Evolutionary conservation across 2,888 invertebrate species (phyloP).

Genomic region (Villa cingulata): DNA sequence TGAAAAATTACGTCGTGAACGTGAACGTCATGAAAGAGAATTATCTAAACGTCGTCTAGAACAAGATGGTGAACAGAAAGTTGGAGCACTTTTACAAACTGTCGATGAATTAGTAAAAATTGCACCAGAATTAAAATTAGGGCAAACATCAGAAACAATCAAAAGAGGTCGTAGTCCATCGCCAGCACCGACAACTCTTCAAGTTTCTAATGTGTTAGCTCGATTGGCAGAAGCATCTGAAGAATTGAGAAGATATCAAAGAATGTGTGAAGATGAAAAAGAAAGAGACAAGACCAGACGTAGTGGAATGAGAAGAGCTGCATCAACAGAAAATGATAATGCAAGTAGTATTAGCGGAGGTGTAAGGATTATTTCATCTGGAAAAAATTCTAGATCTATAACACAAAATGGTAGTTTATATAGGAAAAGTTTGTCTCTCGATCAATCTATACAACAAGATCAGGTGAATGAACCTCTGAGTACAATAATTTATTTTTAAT

Average conservation of each 20-base stretch:
- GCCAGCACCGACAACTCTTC: constrained; percentile 17
- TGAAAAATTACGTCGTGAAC: constrained; percentile 76
- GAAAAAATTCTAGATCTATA: constrained; percentile 27
- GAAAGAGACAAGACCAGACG: constrained; percentile 38
- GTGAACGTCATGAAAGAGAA: constrained; percentile 72
- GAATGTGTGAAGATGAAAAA: constrained; percentile 39
- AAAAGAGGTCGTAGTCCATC: constrained; percentile 30
- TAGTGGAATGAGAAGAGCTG: constrained; percentile 36
- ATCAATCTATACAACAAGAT: constrained; percentile 44
- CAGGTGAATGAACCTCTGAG: no score
- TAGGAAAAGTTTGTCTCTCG: constrained; percentile 56
- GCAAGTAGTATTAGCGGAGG: constrained; percentile 28
- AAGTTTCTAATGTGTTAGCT: constrained; percentile 37
- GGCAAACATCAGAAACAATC: constrained; percentile 24
- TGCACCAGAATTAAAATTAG: constrained; percentile 52
- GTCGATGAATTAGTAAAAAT: constrained; percentile 67
- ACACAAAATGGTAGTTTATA: constrained; percentile 43
- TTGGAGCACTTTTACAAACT: constrained; percentile 59
- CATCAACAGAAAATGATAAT: constrained; percentile 51
- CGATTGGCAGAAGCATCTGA: constrained; percentile 58
- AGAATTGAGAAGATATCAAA: constrained; percentile 45
- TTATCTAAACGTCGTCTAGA: constrained; percentile 46
- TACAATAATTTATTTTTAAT: constrained; percentile 2
- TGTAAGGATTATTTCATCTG: constrained; percentile 23
- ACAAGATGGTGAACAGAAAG: constrained; percentile 58